These are phyloP conservation scores for Eupelmus urozonus DNA, from an alignment of 2,888 invertebrate species.

Conservation along the genomic window DNA sequence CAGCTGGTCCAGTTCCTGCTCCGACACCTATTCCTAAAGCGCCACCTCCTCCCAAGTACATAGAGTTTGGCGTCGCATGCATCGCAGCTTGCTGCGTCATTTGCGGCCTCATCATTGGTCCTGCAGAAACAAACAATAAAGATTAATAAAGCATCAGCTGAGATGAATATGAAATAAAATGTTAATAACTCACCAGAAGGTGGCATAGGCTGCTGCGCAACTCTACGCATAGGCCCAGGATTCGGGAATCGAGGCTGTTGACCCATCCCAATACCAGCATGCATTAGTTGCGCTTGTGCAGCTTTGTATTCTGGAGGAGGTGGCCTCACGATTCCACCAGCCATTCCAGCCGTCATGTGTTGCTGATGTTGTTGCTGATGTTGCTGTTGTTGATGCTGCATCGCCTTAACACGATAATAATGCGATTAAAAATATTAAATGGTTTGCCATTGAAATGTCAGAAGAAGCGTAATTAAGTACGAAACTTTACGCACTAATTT, in stretches of 20 bases:
- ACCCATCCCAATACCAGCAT: slow-evolving; percentile 77
- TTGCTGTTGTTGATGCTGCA: slow-evolving; percentile 79
- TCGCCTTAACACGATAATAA: slow-evolving; percentile 63
- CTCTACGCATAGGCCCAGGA: slow-evolving; percentile 81
- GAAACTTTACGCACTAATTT: too few species aligned
- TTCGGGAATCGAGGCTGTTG: slow-evolving; percentile 78
- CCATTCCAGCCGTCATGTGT: slow-evolving; percentile 76
- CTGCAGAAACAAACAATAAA: slow-evolving; percentile 68
- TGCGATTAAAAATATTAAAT: not conserved
- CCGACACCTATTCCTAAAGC: slow-evolving; percentile 59
- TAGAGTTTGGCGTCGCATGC: slow-evolving; percentile 75
- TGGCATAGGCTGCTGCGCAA: slow-evolving; percentile 86
- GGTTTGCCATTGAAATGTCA: not conserved
- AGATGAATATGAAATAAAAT: not conserved
- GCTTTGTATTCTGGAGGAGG: slow-evolving; percentile 93
- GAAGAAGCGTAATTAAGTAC: too few species aligned
- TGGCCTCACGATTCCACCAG: slow-evolving; percentile 80
- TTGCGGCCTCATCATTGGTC: slow-evolving; percentile 85
- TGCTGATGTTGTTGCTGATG: slow-evolving; percentile 76
- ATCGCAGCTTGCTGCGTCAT: slow-evolving; percentile 80
- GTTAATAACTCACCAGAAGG: slow-evolving; percentile 80
- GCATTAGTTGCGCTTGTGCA: slow-evolving; percentile 81
- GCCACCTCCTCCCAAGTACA: slow-evolving; percentile 75
- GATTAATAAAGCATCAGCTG: not conserved
- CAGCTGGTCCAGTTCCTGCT: slow-evolving; percentile 6